Base-by-base conservation (phyloP, 2,888 invertebrate species). In the Stramonita haemastoma region DNA sequence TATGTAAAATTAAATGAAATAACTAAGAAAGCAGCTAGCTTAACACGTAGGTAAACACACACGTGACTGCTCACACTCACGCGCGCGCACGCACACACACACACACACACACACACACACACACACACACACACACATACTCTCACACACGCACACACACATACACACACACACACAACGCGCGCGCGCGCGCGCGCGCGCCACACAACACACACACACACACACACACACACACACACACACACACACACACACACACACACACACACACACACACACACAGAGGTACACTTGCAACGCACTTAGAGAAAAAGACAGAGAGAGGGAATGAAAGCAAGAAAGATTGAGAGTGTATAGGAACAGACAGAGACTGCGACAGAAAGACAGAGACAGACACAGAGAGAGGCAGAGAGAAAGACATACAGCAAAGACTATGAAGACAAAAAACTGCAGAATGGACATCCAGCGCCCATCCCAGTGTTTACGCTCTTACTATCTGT, bases 101-200 rank as follows among this genome's bases (percentile, higher is more conserved):
- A 73, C 73, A 73, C 73, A 73, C 29, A 73, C 73, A 73, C 29
- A 73, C 73, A 73, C 29, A 73, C 73, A 73, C 29, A 73, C 73
- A 73, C 29, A 73, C 73, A 73, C 29, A 73, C n/a, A 22, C 29
- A 73, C 73, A n/a, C 11, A 73, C n/a, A 29, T n/a, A n/a, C n/a
- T 5, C 26, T 5, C 17, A 26, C n/a, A 66, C 66, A 34, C 5
- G 6, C 79, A 5, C 0, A 79, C 13, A 79, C 22, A 79, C 6
- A 11, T 22, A 26, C 32, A 79, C 34, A n/a, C n/a, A 11, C 26
- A n/a, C 17, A 26, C n/a, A 22, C 2, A 2, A n/a, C 11, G n/a
- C n/a, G 2, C 26, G n/a, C n/a, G 0, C 29, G n/a, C 73, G 11
- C 11, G 29, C n/a, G 0, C 4, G 11, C n/a, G 73, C 2, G 11